Evolutionary conservation across 64 coral and sea anemone species (phyloP).

Genomic region (Montipora cactus): DNA sequence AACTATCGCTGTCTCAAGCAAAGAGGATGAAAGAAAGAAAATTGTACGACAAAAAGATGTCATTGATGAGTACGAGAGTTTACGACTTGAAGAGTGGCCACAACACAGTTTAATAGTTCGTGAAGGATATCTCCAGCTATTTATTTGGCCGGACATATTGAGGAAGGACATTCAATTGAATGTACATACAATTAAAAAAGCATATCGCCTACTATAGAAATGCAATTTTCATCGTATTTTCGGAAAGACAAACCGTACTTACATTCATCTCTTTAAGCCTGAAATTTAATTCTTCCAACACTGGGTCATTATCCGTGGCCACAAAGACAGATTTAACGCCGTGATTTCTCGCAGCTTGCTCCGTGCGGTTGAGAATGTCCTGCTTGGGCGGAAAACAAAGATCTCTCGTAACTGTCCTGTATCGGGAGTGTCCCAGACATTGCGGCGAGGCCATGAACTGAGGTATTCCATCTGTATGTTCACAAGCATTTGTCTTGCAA

Average conservation of each 20-base stretch:
- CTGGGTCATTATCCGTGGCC: conserved; percentile 90
- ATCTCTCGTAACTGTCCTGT: conserved; percentile 77
- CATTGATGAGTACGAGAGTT: no score
- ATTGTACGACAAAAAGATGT: no score
- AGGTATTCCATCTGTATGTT: conserved; percentile 70
- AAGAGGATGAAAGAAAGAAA: no score
- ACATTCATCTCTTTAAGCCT: conserved; percentile 49
- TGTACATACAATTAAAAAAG: no score
- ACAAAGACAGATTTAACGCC: conserved; percentile 81
- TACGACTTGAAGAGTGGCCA: no score
- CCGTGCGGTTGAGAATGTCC: conserved; percentile 74
- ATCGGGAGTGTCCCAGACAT: conserved; percentile 84
- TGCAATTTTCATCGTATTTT: no score
- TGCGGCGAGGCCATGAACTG: conserved; percentile 94
- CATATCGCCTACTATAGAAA: no score
- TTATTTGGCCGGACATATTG: no score
- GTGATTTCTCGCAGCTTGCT: conserved; percentile 33
- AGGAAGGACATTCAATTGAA: no score
- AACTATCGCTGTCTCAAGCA: no score
- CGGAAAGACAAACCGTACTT: not conserved
- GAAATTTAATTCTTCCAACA: conserved; percentile 73
- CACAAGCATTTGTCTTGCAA: conserved; percentile 81
- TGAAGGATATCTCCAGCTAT: no score
- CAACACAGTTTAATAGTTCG: no score
- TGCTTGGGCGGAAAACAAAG: conserved; percentile 80